These are phyloP conservation scores for Protobothrops mucrosquamatus DNA, from an alignment of 2,113 vertebrate species.

Conservation along the genomic window DNA sequence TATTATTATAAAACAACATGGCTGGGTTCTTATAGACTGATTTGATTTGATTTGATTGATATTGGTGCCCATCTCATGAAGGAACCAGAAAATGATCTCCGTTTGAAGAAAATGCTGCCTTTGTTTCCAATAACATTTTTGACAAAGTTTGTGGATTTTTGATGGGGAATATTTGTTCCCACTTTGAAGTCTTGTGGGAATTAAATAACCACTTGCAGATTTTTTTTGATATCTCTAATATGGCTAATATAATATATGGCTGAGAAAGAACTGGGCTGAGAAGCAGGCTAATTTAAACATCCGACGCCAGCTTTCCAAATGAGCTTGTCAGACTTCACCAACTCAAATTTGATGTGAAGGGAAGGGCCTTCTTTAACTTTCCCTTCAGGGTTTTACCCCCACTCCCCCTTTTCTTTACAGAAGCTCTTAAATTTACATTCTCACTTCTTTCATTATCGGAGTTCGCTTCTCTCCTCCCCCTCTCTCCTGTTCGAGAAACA, in stretches of 20 bases:
- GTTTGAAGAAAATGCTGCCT: background rate
- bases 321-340: background rate
- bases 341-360: background rate
- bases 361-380: background rate
- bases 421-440: slow-evolving; percentile 10
- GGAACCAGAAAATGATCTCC: background rate
- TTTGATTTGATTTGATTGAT: background rate
- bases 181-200: background rate
- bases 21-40: background rate
- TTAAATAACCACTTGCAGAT: background rate
- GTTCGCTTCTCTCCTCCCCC: background rate
- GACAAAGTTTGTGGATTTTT: background rate
- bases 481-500: background rate
- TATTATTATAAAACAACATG: too few relatives aligned
- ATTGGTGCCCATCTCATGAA: background rate
- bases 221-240: background rate
- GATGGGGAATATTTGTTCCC: background rate
- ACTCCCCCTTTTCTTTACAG: background rate
- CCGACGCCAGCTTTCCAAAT: background rate
- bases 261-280: background rate
- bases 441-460: slow-evolving; percentile 14
- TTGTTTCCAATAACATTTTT: background rate
- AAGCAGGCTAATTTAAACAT: background rate
- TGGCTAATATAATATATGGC: background rate
- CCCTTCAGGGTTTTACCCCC: background rate